A percentile compares a stretch with the other conserved stretches of the same genome.
Conservation (phyloP, 2,113 vertebrate species). For the Seriola quinqueradiata region DNA sequence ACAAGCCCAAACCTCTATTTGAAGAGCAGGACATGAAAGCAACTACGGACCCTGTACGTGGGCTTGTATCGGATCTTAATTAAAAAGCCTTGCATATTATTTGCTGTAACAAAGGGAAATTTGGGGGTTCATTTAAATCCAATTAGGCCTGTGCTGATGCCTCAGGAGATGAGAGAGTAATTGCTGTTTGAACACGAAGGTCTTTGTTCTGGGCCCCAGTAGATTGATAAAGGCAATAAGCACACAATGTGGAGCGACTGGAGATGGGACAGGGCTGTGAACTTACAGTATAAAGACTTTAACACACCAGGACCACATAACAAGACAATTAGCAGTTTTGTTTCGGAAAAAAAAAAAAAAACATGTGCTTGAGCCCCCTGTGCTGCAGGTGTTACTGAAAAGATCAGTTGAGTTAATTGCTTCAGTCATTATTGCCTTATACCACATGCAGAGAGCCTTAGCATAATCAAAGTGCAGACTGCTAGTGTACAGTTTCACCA, state of each 20-base stretch:
- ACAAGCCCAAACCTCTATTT: slow-evolving; percentile 78
- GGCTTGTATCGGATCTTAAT: slow-evolving; percentile 95
- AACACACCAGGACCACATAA: slow-evolving; percentile 65
- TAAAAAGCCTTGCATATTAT: slow-evolving; percentile 96
- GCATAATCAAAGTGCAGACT: slow-evolving; percentile 55
- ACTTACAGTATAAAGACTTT: slow-evolving; percentile 63
- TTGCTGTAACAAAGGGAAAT: slow-evolving; percentile 96
- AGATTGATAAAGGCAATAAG: slow-evolving; percentile 92
- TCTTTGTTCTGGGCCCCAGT: slow-evolving; percentile 96
- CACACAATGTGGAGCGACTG: slow-evolving; percentile 89
- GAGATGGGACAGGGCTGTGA: slow-evolving; percentile 78
- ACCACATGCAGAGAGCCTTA: slow-evolving; percentile 79
- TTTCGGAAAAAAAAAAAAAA: slow-evolving; percentile 14
- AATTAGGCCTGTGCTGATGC: slow-evolving; percentile 92
- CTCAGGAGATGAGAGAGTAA: slow-evolving; percentile 86
- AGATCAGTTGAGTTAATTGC: slow-evolving; percentile 72
- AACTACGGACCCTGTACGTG: slow-evolving; percentile 86
- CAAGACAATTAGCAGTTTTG: slow-evolving; percentile 75
- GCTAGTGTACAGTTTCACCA: slow-evolving; percentile 43
- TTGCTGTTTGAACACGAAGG: slow-evolving; percentile 93
- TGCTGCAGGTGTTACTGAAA: slow-evolving; percentile 60
- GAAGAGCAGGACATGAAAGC: slow-evolving; percentile 94
- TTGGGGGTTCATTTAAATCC: slow-evolving; percentile 99
- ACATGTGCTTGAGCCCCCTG: slow-evolving; percentile 44
- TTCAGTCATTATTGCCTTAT: slow-evolving; percentile 60